Conservation (phyloP, 1,140 invertebrate species). For the Copidosoma floridanum region DNA sequence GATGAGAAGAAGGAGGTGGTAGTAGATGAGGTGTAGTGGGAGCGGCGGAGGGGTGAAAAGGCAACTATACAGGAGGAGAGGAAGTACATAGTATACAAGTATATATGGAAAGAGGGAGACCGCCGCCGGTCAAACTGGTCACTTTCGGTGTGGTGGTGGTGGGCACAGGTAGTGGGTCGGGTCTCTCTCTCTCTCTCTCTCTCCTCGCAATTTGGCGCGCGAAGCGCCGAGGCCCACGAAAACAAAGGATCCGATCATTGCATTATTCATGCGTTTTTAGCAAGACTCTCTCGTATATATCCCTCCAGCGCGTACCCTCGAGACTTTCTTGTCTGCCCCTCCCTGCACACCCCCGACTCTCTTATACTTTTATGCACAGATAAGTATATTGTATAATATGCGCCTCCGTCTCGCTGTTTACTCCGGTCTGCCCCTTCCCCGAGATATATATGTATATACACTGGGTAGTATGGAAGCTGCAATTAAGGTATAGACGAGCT, state of each 20-base stretch:
- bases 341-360: too few relatives aligned
- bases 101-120: conserved; percentile 15
- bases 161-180: too few relatives aligned
- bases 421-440: conserved; percentile 30
- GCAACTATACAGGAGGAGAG: conserved; percentile 19
- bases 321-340: too few relatives aligned
- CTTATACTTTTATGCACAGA: too few relatives aligned
- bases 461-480: too few relatives aligned
- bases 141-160: too few relatives aligned
- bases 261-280: conserved; percentile 54
- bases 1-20: conserved; percentile 3
- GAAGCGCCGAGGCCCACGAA: conserved; percentile 39
- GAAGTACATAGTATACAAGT: conserved; percentile 22
- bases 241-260: conserved; percentile 55
- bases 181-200: neutral
- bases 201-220: conserved; percentile 45
- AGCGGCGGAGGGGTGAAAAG: neutral
- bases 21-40: conserved; percentile 9
- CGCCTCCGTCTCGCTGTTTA: too few relatives aligned
- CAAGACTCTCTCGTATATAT: conserved; percentile 41
- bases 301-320: too few relatives aligned
- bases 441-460: too few relatives aligned
- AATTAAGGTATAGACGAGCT: too few relatives aligned
- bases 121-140: conserved; percentile 38
- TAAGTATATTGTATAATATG: too few relatives aligned